Percentiles rank a stretch among this genome's conserved stretches.
phyloP scores from a whole-genome alignment of 92 coral and sea anemone genomes.

The Palythoa grandiflora region DNA sequence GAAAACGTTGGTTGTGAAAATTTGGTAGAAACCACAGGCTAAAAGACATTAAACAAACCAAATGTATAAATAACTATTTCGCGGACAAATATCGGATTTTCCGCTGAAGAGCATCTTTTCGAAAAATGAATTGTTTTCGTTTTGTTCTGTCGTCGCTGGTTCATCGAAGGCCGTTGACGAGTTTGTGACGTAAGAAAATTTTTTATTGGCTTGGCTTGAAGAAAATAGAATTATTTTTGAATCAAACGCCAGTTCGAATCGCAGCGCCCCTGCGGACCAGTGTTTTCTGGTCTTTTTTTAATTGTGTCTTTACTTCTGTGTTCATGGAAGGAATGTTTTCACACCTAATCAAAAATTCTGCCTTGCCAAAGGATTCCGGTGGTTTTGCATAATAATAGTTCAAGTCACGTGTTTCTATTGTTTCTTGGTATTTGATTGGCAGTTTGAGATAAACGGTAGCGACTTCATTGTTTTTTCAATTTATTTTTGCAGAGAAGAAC shows the following conservation, averaged over 20 bases:
- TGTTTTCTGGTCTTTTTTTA: conserved; percentile 62
- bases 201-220: conserved; percentile 46
- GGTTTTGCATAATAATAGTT: conserved; percentile 82
- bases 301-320: conserved; percentile 66
- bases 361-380: conserved; percentile 79
- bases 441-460: conserved; percentile 82
- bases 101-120: conserved; percentile 39
- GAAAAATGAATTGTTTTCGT: conserved; percentile 34
- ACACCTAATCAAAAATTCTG: conserved; percentile 52
- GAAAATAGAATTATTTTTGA: conserved; percentile 48
- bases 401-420: conserved; percentile 85
- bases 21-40: conserved; percentile 12
- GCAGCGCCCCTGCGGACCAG: conserved; percentile 29
- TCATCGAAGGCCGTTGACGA: conserved; percentile 56
- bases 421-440: conserved; percentile 87
- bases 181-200: conserved; percentile 66
- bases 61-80: conserved; percentile 1
- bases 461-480: conserved; percentile 80
- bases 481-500: conserved; percentile 80
- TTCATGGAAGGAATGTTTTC: conserved; percentile 66
- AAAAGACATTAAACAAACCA: background rate
- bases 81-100: conserved; percentile 9
- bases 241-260: conserved; percentile 27
- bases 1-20: background rate
- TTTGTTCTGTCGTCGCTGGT: conserved; percentile 20